A percentile compares a stretch with the other conserved stretches of the same genome.
Conservation (phyloP, 1,140 invertebrate species). For the Tribolium madens region DNA sequence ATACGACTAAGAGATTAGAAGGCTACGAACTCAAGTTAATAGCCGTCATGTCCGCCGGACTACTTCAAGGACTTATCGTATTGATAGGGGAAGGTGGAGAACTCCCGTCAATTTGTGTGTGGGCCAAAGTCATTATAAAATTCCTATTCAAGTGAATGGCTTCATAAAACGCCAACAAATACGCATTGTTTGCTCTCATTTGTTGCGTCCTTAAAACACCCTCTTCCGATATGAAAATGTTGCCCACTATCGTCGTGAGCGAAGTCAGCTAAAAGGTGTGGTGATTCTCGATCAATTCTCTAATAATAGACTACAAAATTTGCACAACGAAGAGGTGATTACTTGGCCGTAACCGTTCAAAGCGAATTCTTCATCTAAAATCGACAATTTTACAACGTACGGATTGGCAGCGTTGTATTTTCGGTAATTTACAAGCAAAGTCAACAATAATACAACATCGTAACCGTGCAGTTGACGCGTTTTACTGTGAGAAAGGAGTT, state of each 20-base stretch:
- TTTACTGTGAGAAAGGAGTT: constrained; percentile 78
- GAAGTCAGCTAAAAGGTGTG: constrained; percentile 85
- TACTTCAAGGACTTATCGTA: constrained; percentile 73
- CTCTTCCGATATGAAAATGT: constrained; percentile 95
- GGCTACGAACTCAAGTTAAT: constrained; percentile 78
- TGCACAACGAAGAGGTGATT: constrained; percentile 88
- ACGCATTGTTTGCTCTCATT: constrained; percentile 82
- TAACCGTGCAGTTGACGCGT: constrained; percentile 82
- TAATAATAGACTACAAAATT: constrained; percentile 85
- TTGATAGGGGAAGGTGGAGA: constrained; percentile 81
- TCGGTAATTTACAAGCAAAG: constrained; percentile 93
- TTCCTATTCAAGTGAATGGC: constrained; percentile 96
- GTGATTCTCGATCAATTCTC: constrained; percentile 74
- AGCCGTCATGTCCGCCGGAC: constrained; percentile 48
- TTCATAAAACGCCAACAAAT: constrained; percentile 95
- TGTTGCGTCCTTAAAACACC: constrained; percentile 78
- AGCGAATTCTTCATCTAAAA: constrained; percentile 94
- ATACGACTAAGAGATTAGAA: constrained; percentile 93
- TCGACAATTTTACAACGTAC: constrained; percentile 93
- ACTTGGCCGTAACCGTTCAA: constrained; percentile 85
- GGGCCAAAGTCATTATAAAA: constrained; percentile 95
- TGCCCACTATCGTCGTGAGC: constrained; percentile 93
- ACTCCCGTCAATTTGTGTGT: constrained; percentile 81
- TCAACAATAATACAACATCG: constrained; percentile 91
- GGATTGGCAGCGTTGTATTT: constrained; percentile 96